A percentile compares a stretch with the other conserved stretches of the same genome.
Conservation (phyloP, 2,113 vertebrate species). For the Irena cyanogastra region DNA sequence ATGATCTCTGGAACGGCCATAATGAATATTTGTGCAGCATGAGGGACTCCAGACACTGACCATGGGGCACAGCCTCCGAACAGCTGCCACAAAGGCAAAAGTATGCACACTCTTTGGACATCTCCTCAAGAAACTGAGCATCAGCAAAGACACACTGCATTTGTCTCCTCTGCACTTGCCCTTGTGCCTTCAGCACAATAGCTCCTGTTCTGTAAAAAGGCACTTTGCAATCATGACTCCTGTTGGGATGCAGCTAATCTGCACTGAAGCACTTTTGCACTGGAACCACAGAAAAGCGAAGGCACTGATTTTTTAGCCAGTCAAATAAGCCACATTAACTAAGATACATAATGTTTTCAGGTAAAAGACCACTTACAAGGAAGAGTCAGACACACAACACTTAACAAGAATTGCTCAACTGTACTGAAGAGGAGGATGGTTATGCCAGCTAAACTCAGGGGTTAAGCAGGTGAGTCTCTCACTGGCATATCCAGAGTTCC, state of each 20-base stretch:
- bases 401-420: background rate
- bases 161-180: background rate
- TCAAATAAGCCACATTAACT: background rate
- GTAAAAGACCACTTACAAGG: background rate
- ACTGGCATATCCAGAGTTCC: accelerated
- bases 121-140: background rate
- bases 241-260: background rate
- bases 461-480: background rate
- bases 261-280: background rate
- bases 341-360: background rate
- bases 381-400: background rate
- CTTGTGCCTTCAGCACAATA: background rate
- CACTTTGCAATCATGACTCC: background rate
- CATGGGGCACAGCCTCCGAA: background rate
- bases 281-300: background rate
- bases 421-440: background rate
- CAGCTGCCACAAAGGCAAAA: background rate
- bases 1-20: background rate
- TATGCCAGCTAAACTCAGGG: background rate
- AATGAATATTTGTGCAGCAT: background rate
- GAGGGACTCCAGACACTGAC: background rate
- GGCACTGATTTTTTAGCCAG: background rate
- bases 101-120: background rate
- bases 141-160: background rate
- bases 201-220: background rate